These are phyloP conservation scores for Zosterops lateralis DNA, from an alignment of 2,113 vertebrate species.

Conservation along the genomic window DNA sequence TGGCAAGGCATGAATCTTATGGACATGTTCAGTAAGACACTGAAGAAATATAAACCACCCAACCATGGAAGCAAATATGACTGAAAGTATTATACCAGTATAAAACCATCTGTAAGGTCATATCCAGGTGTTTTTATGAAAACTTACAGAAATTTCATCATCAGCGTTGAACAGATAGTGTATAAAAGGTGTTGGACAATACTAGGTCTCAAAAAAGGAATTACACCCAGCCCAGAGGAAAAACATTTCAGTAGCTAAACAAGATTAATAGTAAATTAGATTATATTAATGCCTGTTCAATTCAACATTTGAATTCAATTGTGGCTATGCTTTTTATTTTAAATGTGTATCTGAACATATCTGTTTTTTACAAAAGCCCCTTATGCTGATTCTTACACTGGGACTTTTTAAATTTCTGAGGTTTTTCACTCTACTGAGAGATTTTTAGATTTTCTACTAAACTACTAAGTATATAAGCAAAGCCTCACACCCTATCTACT, in stretches of 20 bases:
- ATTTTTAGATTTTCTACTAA: not conserved
- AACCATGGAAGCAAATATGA: not conserved
- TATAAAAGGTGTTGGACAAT: not conserved
- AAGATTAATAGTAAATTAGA: not conserved
- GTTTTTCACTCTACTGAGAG: not conserved
- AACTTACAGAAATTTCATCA: not conserved
- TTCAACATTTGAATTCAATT: not conserved
- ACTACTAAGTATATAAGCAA: not conserved
- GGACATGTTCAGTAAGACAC: not conserved
- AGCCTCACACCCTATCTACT: not conserved
- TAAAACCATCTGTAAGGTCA: not conserved
- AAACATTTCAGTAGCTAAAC: not conserved
- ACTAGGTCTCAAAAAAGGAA: not conserved
- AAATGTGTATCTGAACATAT: fast-evolving
- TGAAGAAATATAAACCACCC: not conserved
- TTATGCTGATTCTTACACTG: not conserved
- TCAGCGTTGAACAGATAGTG: not conserved
- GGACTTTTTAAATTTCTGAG: not conserved
- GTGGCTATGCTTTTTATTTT: not conserved
- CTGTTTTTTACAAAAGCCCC: not conserved
- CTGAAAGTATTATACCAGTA: not conserved
- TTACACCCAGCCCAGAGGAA: not conserved
- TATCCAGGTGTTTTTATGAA: not conserved
- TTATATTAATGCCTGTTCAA: not conserved
- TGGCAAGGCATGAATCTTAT: not conserved